Conservation (phyloP, 1,140 invertebrate species). For the Coenobita brevimanus region DNA sequence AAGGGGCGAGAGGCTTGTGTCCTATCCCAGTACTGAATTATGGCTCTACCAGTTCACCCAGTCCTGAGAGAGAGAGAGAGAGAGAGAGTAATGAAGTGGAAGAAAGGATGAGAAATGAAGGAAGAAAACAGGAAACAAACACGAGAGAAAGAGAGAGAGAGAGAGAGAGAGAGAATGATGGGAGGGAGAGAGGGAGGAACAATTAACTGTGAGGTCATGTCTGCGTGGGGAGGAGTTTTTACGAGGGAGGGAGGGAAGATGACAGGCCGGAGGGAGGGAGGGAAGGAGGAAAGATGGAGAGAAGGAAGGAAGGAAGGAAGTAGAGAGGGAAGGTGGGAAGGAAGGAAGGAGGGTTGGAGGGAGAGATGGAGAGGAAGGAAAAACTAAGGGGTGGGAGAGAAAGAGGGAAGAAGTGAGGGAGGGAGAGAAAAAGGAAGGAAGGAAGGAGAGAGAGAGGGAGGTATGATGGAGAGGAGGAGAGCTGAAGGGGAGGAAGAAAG, state of each 20-base stretch:
- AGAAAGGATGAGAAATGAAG: neutral
- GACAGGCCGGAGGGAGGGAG: too few species aligned
- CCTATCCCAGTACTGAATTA: neutral
- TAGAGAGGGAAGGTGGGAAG: neutral
- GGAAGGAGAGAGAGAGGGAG: neutral
- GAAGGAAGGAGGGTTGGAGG: too few species aligned
- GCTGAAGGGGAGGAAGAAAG: neutral
- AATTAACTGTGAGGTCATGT: neutral
- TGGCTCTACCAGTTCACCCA: too few species aligned
- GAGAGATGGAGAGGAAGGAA: neutral
- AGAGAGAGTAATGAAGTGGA: neutral
- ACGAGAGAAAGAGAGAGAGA: neutral
- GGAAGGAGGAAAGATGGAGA: neutral
- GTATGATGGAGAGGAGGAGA: neutral
- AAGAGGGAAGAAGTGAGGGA: neutral
- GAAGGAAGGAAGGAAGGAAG: neutral
- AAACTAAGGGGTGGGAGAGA: neutral
- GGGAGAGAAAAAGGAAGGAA: neutral
- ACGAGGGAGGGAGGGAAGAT: too few species aligned
- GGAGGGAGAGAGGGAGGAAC: neutral
- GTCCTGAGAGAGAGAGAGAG: neutral
- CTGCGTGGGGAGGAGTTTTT: neutral
- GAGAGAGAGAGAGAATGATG: neutral
- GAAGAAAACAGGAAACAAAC: neutral
- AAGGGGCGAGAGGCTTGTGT: neutral